phyloP scores from a whole-genome alignment of 1,140 invertebrate genomes.

The Lineus longissimus region DNA sequence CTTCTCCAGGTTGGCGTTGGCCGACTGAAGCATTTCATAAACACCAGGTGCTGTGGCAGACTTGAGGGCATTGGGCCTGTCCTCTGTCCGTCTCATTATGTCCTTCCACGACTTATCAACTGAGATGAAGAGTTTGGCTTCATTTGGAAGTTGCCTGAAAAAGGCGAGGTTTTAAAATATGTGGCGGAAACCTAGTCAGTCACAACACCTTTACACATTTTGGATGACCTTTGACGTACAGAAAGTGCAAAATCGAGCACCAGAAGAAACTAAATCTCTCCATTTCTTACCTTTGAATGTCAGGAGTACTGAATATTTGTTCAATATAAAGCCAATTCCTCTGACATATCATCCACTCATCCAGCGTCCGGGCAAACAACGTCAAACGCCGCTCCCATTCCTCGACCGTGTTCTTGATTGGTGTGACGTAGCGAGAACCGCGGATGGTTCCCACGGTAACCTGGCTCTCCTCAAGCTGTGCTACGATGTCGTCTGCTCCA shows the following conservation, averaged over 20 bases:
- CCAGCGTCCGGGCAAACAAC: conserved; percentile 69
- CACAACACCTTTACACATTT: not conserved
- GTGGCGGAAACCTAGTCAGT: not conserved
- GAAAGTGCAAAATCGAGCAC: too few species aligned
- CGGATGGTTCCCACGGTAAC: conserved; percentile 79
- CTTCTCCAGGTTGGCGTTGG: conserved; percentile 48
- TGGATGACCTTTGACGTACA: too few species aligned
- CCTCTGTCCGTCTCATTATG: conserved; percentile 62
- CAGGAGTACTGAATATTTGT: conserved; percentile 82
- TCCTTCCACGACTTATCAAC: conserved; percentile 85
- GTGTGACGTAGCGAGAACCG: conserved; percentile 75
- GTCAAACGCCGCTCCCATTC: conserved; percentile 73
- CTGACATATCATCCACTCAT: conserved; percentile 79
- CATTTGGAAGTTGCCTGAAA: conserved; percentile 70
- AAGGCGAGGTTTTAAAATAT: not conserved
- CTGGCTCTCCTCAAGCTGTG: conserved; percentile 75
- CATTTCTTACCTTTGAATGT: conserved; percentile 65
- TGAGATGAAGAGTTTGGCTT: conserved; percentile 72
- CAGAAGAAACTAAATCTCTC: too few species aligned
- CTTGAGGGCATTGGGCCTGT: conserved; percentile 51
- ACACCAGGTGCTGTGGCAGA: conserved; percentile 48
- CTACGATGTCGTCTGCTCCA: conserved; percentile 75
- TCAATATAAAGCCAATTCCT: conserved; percentile 82
- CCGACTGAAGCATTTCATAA: conserved; percentile 45
- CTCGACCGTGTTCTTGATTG: conserved; percentile 71